Evolutionary conservation across 2,888 invertebrate genomes (phyloP), one percentile per base, ranked within the genome.

Genomic region (Lasioglossum pauxillum): DNA sequence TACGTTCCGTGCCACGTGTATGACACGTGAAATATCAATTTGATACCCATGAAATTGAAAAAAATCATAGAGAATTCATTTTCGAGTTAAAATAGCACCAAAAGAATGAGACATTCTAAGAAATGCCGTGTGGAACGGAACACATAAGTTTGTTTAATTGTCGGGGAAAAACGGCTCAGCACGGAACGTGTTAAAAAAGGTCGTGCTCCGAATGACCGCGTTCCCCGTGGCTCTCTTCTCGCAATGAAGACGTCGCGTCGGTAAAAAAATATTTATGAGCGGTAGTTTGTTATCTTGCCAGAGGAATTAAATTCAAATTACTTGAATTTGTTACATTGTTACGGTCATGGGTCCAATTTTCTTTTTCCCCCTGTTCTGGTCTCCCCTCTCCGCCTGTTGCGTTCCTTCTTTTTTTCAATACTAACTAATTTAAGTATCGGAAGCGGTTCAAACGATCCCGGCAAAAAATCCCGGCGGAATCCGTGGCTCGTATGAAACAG

Each of bases 401-500:
- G 53, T 23, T 23, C 3, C 3, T 23, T 23, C 23, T 7, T 73
- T 46, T 75, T 73, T 23, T 49, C 84, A 53, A 85, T 53, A 85
- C 31, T 53, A 85, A 79, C 83, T 79, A 84, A 79, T 85, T 76
- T 69, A 75, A 31, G 84, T 78, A 83, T 85, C 78, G 76, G 76
- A 84, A 85, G 85, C 76, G 44, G 73, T 79, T 85, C 84, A 85
- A 85, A 85, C 76, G 72, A 27, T 57, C 57, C n/a, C 46, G 75
- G 71, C 79, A 79, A 85, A 85, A 67, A 85, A 79, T 12, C 27
- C 19, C 31, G 71, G 44, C 38, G 86, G 86, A 85, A 85, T 86
- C 38, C 81, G 80, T 57, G 76, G 78, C 80, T 78, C 78, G 85
- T 57, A 81, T 82, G 77, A 82, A 85, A 77, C 82, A 72, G 86